Base-by-base conservation (phyloP, 2,888 invertebrate genomes). In the Drosophila yooni region DNA sequence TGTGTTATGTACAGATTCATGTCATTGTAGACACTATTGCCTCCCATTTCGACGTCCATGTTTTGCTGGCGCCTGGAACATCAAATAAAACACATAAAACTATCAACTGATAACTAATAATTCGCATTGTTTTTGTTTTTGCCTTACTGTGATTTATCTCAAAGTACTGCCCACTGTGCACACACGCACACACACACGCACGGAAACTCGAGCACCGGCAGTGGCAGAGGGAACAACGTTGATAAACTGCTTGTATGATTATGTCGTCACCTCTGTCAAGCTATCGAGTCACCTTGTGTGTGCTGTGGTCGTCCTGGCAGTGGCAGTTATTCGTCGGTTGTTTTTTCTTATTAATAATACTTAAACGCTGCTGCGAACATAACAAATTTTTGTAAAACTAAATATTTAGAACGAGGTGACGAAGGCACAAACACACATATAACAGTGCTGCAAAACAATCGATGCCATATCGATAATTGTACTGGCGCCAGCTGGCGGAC, bases 1-100 rank as follows among this genome's bases (percentile, higher is more conserved):
- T 96, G 95, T n/a, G 98, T 97, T 78, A 96, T 96, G 88, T 97
- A 97, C 96, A 96, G 92, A 93, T 95, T 96, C 93, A 96, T 95
- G 93, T 96, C 96, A 94, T 96, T 96, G 91, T 96, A 95, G 83
- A 96, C 88, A 51, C 74, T 81, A 36, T 82, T 31, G 10, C 29
- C 15, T 43, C 57, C 10, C 43, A 57, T 88, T 21, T 68, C 82
- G 56, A 54, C 57, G 34, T 82, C 86, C 85, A 84, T 84, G 15
- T n/a, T 46, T 67, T 67, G 54, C 46, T 46, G 57, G 8, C 54
- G 61, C 57, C 77, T 70, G 21, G 1, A 65, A 63, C 6, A 48
- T 31, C 64, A 27, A 3, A 25, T n/a, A 53, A 40, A 15, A 11
- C 7, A n/a, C n/a, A 62, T 46, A 8, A 15, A 15, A 46, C 15